A percentile compares a stretch with the other conserved stretches of the same genome.
Evolutionary conservation across 64 coral and sea anemone genomes (phyloP).

Genomic region (Montipora cactus): DNA sequence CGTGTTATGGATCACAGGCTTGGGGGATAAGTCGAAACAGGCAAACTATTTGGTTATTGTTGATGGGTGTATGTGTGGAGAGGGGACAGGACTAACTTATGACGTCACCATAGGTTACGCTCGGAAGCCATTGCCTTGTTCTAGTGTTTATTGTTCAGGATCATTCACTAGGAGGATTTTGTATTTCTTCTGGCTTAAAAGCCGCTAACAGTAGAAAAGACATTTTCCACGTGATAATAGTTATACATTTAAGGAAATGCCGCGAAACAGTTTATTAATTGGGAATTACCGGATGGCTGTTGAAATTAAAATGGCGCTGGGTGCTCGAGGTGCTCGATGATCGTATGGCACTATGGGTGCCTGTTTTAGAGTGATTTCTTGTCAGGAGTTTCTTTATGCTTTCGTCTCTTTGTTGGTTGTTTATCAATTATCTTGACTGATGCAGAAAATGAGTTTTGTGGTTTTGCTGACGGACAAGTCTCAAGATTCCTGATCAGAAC

Average conservation of each 20-base stretch:
- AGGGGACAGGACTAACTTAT: not conserved
- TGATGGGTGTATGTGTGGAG: not conserved
- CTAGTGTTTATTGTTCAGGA: slow-evolving; percentile 28
- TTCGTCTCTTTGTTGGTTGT: not conserved
- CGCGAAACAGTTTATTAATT: slow-evolving; percentile 23
- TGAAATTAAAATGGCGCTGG: slow-evolving; percentile 21
- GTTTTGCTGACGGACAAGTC: not conserved
- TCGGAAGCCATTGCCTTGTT: not conserved
- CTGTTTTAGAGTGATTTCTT: not conserved
- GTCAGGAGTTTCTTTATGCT: not conserved
- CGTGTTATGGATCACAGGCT: no score
- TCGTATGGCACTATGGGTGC: slow-evolving; percentile 23
- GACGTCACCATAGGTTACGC: slow-evolving; percentile 22
- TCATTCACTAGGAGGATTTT: not conserved
- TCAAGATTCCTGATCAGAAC: not conserved
- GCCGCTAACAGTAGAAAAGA: not conserved
- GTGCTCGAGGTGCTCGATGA: not conserved
- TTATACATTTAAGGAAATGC: slow-evolving; percentile 27
- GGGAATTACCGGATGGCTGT: slow-evolving; percentile 14
- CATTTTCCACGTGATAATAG: not conserved
- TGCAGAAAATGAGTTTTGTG: not conserved
- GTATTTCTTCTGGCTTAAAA: slow-evolving; percentile 5
- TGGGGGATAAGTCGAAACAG: no score
- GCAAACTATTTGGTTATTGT: no score
- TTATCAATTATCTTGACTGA: not conserved